These are phyloP conservation scores for Syngnathus floridae DNA, from an alignment of 2,113 vertebrate genomes.

Conservation along the genomic window DNA sequence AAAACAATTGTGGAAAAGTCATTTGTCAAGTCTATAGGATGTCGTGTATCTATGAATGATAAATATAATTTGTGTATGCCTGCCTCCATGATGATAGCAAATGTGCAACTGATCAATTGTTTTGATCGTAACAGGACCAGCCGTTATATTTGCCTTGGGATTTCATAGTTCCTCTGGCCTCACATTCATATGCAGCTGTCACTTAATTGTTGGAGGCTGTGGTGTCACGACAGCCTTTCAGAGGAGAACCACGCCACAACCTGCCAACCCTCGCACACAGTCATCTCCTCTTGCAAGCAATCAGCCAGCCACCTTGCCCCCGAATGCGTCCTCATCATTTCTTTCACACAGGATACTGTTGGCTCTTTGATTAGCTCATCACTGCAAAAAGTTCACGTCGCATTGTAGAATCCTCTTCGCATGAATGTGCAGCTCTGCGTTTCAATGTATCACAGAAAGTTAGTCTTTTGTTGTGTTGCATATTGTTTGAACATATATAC, in stretches of 20 bases:
- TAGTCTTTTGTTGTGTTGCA: background rate
- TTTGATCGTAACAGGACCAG: background rate
- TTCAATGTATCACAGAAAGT: background rate
- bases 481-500: background rate
- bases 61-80: no score
- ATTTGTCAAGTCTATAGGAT: no score
- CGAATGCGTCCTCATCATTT: conserved; percentile 17
- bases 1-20: no score
- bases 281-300: conserved; percentile 16
- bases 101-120: background rate
- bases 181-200: conserved; percentile 27
- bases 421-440: background rate
- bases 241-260: background rate
- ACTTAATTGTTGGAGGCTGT: conserved; percentile 31
- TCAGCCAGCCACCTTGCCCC: conserved; percentile 14
- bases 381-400: conserved; percentile 23
- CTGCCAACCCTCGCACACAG: background rate
- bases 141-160: background rate
- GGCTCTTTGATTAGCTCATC: conserved; percentile 29
- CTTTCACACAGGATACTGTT: conserved; percentile 14
- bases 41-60: no score
- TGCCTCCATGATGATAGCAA: background rate
- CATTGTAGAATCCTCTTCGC: conserved; percentile 15
- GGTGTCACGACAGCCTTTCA: conserved; percentile 20
- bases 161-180: conserved; percentile 21